Evolutionary conservation across 1,140 invertebrate genomes (phyloP), one percentile per base, ranked within the genome.

Genomic region (Drosophila mojavensis): DNA sequence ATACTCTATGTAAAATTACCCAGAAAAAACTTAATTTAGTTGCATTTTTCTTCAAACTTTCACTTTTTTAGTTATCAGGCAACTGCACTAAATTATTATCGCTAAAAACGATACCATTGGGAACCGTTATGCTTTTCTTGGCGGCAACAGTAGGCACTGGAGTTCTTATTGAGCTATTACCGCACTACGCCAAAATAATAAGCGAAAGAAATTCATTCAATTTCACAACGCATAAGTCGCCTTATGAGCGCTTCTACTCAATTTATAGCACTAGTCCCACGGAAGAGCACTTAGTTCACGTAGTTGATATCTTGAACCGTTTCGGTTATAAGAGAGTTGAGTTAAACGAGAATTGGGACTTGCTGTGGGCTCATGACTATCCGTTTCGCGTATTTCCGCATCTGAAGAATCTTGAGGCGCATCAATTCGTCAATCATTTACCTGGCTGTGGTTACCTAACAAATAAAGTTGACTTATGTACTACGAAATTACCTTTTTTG

Each of bases 371-470:
- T 2, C 97, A 98, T 92, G 97, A 98, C 84, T 99, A 98, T 92
- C 98, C 98, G 3, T 99, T 98, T 88, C 93, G 94, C 47, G 92
- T 92, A 1, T 93, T 95, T 28, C 86, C 94, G 0, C 91, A 94
- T 70, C 85, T 97, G 10, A 94, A 93, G 64, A 94, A 94, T 78
- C 89, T 98, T 13, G 95, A 95, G 79, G 83, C 94, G 6, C 93
- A 97, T 93, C 97, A 98, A 90, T 95, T 94, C 88, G 96, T 99
- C 0, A 99, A 99, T 92, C 98, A 99, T 92, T 97, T 98, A 89
- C 98, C 98, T 3, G 98, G 98, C 0, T 97, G 97, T 61, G 98
- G 98, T 0, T 98, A 95, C 81, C 96, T 99, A 50, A 99, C 98
- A 0, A 98, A 98, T 83, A 99, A 99, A 94, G 97, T 98, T 6